Base-by-base conservation (phyloP, 2,797 vertebrate genomes). In the Xenops minutus region DNA sequence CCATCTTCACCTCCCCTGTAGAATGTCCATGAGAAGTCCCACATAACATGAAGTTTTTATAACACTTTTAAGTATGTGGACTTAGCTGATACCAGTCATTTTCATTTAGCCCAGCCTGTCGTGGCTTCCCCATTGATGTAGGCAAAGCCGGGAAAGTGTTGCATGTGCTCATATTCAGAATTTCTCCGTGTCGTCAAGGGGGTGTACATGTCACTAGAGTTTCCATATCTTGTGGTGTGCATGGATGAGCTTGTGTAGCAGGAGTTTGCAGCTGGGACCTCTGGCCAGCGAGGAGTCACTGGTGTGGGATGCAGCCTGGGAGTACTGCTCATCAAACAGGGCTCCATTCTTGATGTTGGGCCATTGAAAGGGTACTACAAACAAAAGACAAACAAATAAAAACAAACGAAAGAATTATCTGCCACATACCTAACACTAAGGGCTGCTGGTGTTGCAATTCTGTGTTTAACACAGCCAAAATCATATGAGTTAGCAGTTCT, bases 121-220 rank as follows among this genome's bases (percentile, higher is more conserved):
- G 98, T 99, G 96, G 99, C 99, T 96, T 99, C 99, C 79, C 99
- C 99, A 14, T 99, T 99, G 97, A 99, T 99, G 96, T 99, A 99
- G 95, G 99, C 99, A 91, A 99, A 99, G 95, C 99, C 99, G 0
- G 99, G 99, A 97, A 99, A 99, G 98, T 99, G 99, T 98, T 99
- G 99, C 90, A 99, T 99, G 98, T 99, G 99, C 97, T 99, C 99
- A 3, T 99, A 99, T 96, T 99, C 99, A 7, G 99, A 99, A 98
- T 99, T 99, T 95, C 99, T 98, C 94, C 99, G 99, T 1, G 99
- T 98, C 75, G 98, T 98, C 94, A 99, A 91, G 21, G 99, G 98
- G 1, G 99, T 98, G 97, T 99, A 99, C 98, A 99, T 98, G 97
- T 99, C 99, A 85, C 98, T 98, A 41, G 99, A 98, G 79, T 98